Base-by-base conservation (phyloP, 2,888 invertebrate genomes). In the Ectropis crepuscularia region DNA sequence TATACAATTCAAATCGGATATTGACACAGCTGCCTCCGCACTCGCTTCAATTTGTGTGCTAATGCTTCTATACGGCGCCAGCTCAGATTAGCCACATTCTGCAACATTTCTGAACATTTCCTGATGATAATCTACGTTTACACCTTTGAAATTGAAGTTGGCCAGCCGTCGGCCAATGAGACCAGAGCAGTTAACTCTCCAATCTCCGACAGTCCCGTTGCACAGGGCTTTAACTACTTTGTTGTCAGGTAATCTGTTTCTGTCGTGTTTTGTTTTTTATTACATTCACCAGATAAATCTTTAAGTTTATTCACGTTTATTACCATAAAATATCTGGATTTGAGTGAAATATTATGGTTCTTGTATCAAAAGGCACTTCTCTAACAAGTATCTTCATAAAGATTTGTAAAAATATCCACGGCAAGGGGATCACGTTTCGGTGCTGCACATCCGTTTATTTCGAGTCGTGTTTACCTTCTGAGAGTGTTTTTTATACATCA, bases 401-500 rank as follows among this genome's bases (percentile, higher is more conserved):
- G 43, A 43, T 41, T 50, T 63, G 58, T 61, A 65, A 62, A 67
- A 71, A 65, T 64, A 68, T 61, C 60, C 58, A 54, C 58, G 48
- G 51, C 46, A 57, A 65, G 64, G 50, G 57, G 66, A 66, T 70
- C 63, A 61, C 61, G 65, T 73, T 70, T 64, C 72, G 73, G 46
- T 58, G 67, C 69, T 70, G 76, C 68, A 74, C 76, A 72, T 76
- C 75, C 74, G 78, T 78, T 80, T 79, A 77, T 79, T 78, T 76
- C 71, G 61, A 74, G 66, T 47, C 59, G 74, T 82, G 81, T 82
- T 83, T 83, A 80, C 73, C 61, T 76, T 76, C 68, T 67, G 69
- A 71, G 72, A 78, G 71, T 80, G 79, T 75, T 81, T 80, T 77
- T 74, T 77, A 75, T 75, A 77, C 76, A 77, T 81, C 79, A 79